Percentiles rank a stretch among this genome's conserved stretches.
Conservation (phyloP, 2,888 invertebrate genomes). For the Caenorhabditis sp. region DNA sequence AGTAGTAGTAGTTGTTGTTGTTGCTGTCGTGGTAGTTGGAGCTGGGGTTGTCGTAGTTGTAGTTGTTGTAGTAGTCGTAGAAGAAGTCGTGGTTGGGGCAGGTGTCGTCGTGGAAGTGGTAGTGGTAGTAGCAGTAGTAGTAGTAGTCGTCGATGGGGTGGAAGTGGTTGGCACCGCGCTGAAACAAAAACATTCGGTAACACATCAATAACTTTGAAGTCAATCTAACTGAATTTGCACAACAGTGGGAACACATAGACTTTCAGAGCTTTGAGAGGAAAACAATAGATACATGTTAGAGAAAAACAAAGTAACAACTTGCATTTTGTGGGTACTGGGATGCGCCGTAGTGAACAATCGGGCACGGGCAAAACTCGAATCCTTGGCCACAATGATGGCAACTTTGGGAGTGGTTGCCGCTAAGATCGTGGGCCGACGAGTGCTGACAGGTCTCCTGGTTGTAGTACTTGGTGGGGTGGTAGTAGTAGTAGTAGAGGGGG, state of each 20-base stretch:
- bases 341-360: slow-evolving; percentile 56
- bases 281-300: too few species aligned
- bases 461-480: slow-evolving; percentile 49
- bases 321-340: slow-evolving; percentile 62
- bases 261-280: background rate
- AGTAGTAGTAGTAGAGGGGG: slow-evolving; percentile 39
- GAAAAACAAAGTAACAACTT: slow-evolving; percentile 48
- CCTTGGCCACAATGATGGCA: slow-evolving; percentile 58
- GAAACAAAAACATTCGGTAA: background rate
- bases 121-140: slow-evolving; percentile 57
- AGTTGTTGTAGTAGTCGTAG: slow-evolving; percentile 25
- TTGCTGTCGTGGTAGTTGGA: slow-evolving; percentile 22
- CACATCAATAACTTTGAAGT: too few species aligned
- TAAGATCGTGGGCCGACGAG: slow-evolving; percentile 40
- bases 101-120: slow-evolving; percentile 28
- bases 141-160: slow-evolving; percentile 40
- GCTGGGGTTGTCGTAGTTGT: slow-evolving; percentile 22
- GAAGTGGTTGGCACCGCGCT: slow-evolving; percentile 53
- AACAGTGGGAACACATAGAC: slow-evolving; percentile 1
- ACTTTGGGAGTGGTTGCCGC: slow-evolving; percentile 53
- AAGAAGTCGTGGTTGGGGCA: slow-evolving; percentile 17
- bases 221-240: too few species aligned
- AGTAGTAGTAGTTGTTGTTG: slow-evolving; percentile 23
- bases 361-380: slow-evolving; percentile 47
- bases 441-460: slow-evolving; percentile 42